These are phyloP conservation scores for Eristalinus sepulchralis DNA, from an alignment of 2,888 invertebrate genomes.

Conservation along the genomic window DNA sequence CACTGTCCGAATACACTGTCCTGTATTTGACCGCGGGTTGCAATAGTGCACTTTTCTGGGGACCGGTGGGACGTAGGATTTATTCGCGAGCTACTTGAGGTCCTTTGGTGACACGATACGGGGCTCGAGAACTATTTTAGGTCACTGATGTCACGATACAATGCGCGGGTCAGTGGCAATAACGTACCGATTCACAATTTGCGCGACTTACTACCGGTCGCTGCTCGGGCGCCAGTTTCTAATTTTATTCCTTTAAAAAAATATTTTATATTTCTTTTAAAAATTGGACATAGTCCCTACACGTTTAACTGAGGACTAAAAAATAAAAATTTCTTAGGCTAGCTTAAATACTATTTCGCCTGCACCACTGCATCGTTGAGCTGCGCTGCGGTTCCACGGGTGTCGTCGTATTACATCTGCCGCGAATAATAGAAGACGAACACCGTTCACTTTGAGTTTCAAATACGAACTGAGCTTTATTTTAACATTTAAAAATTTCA, in stretches of 20 bases:
- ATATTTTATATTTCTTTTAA: not conserved
- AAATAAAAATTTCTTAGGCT: not conserved
- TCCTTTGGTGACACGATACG: not conserved
- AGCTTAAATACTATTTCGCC: too few relatives aligned
- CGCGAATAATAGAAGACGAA: too few relatives aligned
- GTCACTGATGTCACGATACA: not conserved
- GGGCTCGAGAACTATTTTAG: not conserved
- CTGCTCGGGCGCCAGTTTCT: not conserved
- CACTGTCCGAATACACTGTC: not conserved
- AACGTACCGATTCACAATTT: too few relatives aligned
- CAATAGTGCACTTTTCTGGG: not conserved
- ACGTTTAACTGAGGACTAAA: not conserved
- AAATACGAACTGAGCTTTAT: too few relatives aligned
- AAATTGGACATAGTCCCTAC: not conserved
- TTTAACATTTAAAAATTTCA: not conserved
- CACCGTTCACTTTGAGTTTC: too few relatives aligned
- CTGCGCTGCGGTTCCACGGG: too few relatives aligned
- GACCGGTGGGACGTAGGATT: not conserved
- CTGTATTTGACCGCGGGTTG: not conserved
- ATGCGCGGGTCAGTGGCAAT: not conserved
- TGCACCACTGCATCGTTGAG: too few relatives aligned
- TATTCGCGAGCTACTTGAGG: not conserved
- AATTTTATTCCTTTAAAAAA: not conserved
- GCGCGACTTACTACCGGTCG: too few relatives aligned
- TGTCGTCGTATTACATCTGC: too few relatives aligned